Percentiles rank a stretch among this genome's conserved stretches.
phyloP scores from a whole-genome alignment of 2,113 vertebrate genomes.

The Anolis sagrei region DNA sequence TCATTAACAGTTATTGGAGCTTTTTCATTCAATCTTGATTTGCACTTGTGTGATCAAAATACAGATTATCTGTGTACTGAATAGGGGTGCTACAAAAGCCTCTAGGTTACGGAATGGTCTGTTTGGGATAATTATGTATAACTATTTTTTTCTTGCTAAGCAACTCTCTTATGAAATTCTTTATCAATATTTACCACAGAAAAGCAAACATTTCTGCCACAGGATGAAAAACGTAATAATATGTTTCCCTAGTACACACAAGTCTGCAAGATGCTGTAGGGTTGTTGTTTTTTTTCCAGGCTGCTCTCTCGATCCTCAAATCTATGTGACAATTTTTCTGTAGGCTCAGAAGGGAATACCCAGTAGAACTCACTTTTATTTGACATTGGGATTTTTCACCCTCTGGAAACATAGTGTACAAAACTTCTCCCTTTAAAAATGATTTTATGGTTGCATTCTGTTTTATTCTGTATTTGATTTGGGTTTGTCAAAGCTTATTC shows the following conservation, averaged over 20 bases:
- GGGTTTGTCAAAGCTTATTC: not conserved
- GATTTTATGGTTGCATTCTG: not conserved
- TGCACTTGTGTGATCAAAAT: not conserved
- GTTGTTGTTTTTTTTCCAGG: not conserved
- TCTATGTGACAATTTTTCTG: not conserved
- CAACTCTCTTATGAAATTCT: not conserved
- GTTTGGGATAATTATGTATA: not conserved
- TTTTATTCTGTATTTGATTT: not conserved
- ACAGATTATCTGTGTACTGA: not conserved
- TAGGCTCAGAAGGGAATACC: not conserved
- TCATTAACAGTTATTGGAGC: constrained; percentile 6
- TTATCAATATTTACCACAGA: not conserved
- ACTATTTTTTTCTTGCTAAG: not conserved
- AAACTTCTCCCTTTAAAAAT: not conserved
- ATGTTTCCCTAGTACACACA: not conserved
- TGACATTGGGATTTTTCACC: not conserved
- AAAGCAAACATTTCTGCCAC: not conserved
- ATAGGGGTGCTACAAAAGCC: not conserved
- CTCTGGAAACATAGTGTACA: not conserved
- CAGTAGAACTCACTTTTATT: no score
- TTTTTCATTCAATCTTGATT: constrained; percentile 17
- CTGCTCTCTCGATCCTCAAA: not conserved
- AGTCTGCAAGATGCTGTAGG: not conserved
- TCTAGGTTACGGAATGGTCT: not conserved
- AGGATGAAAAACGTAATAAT: not conserved